A percentile compares a stretch with the other conserved stretches of the same genome.
Evolutionary conservation across 92 coral and sea anemone species (phyloP).

Genomic region (Palythoa grandis): DNA sequence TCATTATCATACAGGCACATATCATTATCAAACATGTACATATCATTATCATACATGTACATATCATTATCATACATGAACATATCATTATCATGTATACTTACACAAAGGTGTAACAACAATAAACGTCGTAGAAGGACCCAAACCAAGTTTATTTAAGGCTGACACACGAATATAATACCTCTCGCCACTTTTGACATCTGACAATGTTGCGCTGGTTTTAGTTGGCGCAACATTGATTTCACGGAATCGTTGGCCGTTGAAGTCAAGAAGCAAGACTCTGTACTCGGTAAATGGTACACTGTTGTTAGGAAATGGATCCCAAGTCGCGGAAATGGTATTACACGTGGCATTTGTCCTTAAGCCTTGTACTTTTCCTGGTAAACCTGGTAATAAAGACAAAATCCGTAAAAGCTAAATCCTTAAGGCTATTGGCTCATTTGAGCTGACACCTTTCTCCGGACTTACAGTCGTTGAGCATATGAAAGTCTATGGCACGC

Average conservation of each 20-base stretch:
- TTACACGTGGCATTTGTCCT: conserved; percentile 16
- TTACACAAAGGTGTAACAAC: conserved; percentile 31
- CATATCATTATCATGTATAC: neutral
- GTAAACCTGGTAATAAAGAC: neutral
- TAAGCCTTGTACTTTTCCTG: conserved; percentile 5
- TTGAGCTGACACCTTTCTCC: no score
- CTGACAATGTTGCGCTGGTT: neutral
- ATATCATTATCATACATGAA: no score
- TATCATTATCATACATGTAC: no score
- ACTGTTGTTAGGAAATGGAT: neutral
- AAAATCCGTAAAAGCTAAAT: neutral
- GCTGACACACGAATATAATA: conserved; percentile 23
- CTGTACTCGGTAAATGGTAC: neutral
- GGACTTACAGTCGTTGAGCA: no score
- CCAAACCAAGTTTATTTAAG: conserved; percentile 13
- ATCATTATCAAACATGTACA: no score
- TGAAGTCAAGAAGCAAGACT: conserved; percentile 9
- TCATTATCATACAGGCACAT: no score
- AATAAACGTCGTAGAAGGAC: neutral
- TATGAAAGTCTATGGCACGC: no score
- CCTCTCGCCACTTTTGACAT: conserved; percentile 3
- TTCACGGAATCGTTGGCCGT: neutral
- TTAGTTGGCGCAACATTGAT: neutral
- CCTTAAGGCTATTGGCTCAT: no score
- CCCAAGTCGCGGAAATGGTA: conserved; percentile 24